Conservation (phyloP, 1,140 invertebrate genomes). For the Phymastichus coffea region DNA sequence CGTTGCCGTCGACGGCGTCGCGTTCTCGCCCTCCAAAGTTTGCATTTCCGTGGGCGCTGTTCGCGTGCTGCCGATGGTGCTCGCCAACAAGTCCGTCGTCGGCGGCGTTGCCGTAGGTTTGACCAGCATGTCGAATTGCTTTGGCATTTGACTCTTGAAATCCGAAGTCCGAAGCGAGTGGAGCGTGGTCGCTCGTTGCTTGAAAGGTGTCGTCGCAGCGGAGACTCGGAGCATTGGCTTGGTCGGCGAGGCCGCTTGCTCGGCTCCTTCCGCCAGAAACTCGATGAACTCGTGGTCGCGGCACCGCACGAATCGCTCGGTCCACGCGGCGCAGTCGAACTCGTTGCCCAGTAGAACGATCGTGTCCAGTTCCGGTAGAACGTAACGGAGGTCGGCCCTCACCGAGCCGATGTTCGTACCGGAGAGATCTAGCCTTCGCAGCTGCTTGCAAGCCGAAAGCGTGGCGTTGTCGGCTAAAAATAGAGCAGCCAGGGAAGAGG, state of each 20-base stretch:
- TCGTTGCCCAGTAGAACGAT: conserved; percentile 64
- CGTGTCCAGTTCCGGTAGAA: conserved; percentile 67
- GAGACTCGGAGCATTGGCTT: too few relatives aligned
- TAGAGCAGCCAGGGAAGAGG: conserved; percentile 68
- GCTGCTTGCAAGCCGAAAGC: conserved; percentile 66
- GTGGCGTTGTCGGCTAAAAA: conserved; percentile 70
- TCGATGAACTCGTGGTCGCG: conserved; percentile 56
- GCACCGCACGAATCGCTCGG: conserved; percentile 65
- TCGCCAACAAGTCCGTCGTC: conserved; percentile 1
- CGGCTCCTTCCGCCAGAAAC: conserved; percentile 50
- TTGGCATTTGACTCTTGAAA: too few relatives aligned
- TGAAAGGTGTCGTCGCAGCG: too few relatives aligned
- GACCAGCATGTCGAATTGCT: too few relatives aligned
- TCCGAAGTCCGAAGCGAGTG: too few relatives aligned
- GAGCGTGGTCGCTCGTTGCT: too few relatives aligned
- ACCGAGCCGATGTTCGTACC: conserved; percentile 64
- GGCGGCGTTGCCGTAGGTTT: background rate
- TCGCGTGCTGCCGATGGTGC: too few relatives aligned
- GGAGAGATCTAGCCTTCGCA: conserved; percentile 70
- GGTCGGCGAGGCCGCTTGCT: background rate
- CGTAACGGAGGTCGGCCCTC: conserved; percentile 66
- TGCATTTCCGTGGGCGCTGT: background rate
- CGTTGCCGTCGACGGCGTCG: too few relatives aligned
- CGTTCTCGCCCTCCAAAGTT: conserved; percentile 19
- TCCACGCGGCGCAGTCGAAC: conserved; percentile 67